Evolutionary conservation across 2,113 vertebrate genomes (phyloP).

Genomic region (Donacobius atricapilla): DNA sequence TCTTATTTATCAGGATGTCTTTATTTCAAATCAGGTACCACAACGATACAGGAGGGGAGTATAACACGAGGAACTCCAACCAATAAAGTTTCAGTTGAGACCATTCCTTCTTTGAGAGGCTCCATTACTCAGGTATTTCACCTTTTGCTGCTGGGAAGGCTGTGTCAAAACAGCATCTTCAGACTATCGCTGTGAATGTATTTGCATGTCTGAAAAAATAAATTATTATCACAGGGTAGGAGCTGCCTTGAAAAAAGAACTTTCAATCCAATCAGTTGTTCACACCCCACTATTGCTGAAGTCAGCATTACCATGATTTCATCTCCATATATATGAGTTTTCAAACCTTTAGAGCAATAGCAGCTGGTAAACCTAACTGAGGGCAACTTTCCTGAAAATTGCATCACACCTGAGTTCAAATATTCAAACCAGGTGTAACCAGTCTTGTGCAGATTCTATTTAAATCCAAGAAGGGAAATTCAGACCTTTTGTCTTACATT

Average conservation of each 20-base stretch:
- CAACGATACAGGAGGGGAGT: slow-evolving; percentile 85
- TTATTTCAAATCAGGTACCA: slow-evolving; percentile 72
- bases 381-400: not conserved
- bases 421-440: not conserved
- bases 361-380: not conserved
- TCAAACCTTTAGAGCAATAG: not conserved
- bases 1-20: not conserved
- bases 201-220: not conserved
- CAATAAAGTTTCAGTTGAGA: slow-evolving; percentile 83
- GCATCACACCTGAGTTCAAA: not conserved
- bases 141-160: not conserved
- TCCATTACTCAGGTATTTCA: slow-evolving; percentile 94
- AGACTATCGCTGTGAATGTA: not conserved
- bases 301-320: not conserved
- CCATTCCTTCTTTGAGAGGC: slow-evolving; percentile 80
- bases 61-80: slow-evolving; percentile 83
- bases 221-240: not conserved
- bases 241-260: not conserved
- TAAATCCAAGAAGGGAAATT: not conserved
- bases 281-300: not conserved
- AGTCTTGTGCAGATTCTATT: not conserved
- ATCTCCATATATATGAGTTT: not conserved
- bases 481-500: not conserved
- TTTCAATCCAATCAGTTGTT: not conserved
- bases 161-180: not conserved